Evolutionary conservation across 2,888 invertebrate genomes (phyloP).

Genomic region (Lymantria monacha): DNA sequence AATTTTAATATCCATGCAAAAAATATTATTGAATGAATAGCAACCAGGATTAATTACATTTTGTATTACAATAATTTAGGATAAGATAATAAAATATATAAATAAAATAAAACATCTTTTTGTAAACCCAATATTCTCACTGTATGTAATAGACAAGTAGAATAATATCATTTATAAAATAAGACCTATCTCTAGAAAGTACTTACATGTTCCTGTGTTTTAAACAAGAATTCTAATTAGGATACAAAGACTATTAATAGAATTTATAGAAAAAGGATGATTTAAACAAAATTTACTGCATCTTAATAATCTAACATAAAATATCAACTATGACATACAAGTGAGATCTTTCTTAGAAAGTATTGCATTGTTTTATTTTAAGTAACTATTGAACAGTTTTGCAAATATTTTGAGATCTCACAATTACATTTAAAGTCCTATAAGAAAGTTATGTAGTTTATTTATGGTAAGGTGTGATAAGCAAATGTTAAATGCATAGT

Average conservation of each 20-base stretch:
- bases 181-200: background rate
- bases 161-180: background rate
- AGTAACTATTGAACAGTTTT: constrained; percentile 28
- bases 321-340: constrained; percentile 63
- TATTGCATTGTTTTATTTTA: constrained; percentile 36
- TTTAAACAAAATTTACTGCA: background rate
- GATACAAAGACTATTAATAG: background rate
- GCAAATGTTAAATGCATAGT: constrained; percentile 47
- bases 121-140: background rate
- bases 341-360: constrained; percentile 61
- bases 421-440: constrained; percentile 58
- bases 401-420: constrained; percentile 47
- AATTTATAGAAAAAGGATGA: background rate
- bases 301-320: constrained; percentile 33
- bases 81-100: background rate
- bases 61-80: background rate
- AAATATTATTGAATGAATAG: no score
- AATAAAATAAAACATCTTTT: background rate
- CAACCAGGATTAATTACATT: background rate
- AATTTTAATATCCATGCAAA: no score
- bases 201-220: background rate
- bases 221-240: background rate
- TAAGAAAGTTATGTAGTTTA: constrained; percentile 27
- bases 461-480: background rate
- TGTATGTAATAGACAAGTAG: background rate